Evolutionary conservation across 1,140 invertebrate species (phyloP).

Genomic region (Saccostrea echinata): DNA sequence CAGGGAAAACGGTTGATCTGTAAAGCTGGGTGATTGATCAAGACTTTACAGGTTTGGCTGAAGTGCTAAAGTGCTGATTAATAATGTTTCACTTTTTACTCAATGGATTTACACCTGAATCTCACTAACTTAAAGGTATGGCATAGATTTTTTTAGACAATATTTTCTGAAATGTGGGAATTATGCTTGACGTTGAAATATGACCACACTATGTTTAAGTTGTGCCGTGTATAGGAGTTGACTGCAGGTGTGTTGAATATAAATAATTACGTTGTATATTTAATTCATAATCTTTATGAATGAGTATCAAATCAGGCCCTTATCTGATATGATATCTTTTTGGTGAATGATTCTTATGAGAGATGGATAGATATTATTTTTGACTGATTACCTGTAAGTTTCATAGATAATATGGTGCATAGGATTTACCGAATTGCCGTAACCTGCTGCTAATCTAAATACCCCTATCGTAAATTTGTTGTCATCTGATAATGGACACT

Average conservation of each 20-base stretch:
- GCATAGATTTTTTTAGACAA: neutral
- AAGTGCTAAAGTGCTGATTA: constrained; percentile 27
- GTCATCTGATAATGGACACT: constrained; percentile 19
- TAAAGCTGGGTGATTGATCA: neutral
- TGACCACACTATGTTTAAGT: neutral
- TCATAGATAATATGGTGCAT: neutral
- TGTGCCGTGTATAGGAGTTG: neutral
- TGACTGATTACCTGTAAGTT: neutral
- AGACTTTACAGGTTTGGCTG: neutral
- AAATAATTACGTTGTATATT: constrained; percentile 25
- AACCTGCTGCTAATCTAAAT: constrained; percentile 12
- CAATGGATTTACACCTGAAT: constrained; percentile 12
- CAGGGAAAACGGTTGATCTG: neutral
- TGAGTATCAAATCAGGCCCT: constrained; percentile 8
- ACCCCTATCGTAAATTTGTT: neutral
- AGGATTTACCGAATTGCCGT: neutral
- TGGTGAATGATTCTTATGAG: neutral
- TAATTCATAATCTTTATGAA: constrained; percentile 15
- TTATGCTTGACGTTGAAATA: neutral
- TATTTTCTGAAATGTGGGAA: neutral
- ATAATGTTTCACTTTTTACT: neutral
- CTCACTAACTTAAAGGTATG: neutral
- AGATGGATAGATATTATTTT: constrained; percentile 14
- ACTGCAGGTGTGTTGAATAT: constrained; percentile 34
- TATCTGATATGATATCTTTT: constrained; percentile 3